These are phyloP conservation scores for Leucophenga maculata DNA, from an alignment of 2,888 invertebrate genomes.

Conservation along the genomic window DNA sequence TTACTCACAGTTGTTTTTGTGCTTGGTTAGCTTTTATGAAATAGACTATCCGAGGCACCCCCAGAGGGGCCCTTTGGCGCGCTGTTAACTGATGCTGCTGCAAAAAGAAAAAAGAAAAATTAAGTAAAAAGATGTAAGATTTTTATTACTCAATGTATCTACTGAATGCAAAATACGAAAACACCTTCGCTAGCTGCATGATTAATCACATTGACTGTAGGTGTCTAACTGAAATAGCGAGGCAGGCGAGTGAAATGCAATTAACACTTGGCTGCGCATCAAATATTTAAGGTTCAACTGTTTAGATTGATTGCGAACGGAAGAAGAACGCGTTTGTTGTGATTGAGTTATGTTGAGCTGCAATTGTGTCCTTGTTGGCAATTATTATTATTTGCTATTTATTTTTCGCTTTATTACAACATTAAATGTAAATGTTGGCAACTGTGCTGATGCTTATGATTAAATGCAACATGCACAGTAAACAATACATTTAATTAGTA, in stretches of 20 bases:
- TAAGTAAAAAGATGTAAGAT: too few relatives aligned
- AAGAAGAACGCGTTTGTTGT: not conserved
- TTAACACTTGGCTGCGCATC: slow-evolving; percentile 11
- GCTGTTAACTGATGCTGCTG: slow-evolving; percentile 62
- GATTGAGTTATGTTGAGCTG: too few relatives aligned
- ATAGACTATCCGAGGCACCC: slow-evolving; percentile 65
- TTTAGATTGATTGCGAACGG: not conserved
- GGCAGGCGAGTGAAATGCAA: not conserved
- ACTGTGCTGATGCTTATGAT: too few relatives aligned
- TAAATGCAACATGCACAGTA: not conserved
- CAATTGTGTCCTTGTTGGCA: too few relatives aligned
- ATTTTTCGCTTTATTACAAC: too few relatives aligned
- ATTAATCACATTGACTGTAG: slow-evolving; percentile 50
- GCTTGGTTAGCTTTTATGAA: slow-evolving; percentile 29
- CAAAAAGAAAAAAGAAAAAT: not conserved
- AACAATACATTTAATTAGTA: not conserved
- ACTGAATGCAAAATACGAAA: too few relatives aligned
- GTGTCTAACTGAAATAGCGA: not conserved
- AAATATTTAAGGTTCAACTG: slow-evolving; percentile 9
- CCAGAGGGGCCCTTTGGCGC: slow-evolving; percentile 51
- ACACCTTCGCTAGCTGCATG: slow-evolving; percentile 41
- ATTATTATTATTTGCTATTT: too few relatives aligned
- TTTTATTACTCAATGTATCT: not conserved
- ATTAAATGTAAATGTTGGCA: too few relatives aligned
- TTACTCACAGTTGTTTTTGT: slow-evolving; percentile 53